Evolutionary conservation across 2,113 vertebrate species (phyloP), one percentile per base, ranked within the genome.

Genomic region (Hippocampus comes): DNA sequence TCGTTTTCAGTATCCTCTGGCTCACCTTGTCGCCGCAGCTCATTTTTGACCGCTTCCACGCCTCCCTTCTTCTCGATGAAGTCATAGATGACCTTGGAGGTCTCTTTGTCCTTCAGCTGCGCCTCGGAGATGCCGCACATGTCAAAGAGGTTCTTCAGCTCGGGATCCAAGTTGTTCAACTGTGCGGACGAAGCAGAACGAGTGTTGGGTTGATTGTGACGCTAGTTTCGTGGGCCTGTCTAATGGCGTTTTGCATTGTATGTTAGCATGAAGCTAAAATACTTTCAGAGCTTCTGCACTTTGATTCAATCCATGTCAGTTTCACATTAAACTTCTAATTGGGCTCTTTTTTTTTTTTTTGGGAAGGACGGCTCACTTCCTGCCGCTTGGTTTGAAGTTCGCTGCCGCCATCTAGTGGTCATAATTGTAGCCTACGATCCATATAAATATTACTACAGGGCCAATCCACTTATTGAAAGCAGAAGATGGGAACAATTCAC

Each of bases 41-140:
- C 97, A 83, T 95, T 95, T 90, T 98, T 99, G 74, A 99, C 95
- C 68, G 97, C 96, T 90, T 99, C 97, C 67, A 99, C 96, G 27
- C 97, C 97, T 88, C 97, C 97, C 66, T 94, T 95, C 92, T 96
- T 96, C 91, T 99, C 97, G 69, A 99, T 99, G 89, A 99, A 98
- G 88, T 99, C 97, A 75, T 99, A 99, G 87, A 99, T 99, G 85
- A 94, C 95, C 92, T 97, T 99, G 21, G 97, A 99, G 38, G 97
- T 99, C 94, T 99, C 97, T 91, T 95, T 96, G 92, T 99, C 97
- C 89, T 98, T 99, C 46, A 99, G 94, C 15, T 99, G 93, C 78
- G 95, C 96, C 83, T 99, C 97, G 21, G 97, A 98, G 90, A 99
- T 99, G 83, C 97, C 97, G 80, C 96, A 98, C 89, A 97, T 55